phyloP scores from a whole-genome alignment of 2,797 vertebrate genomes.

The Macropus fuliginosus region DNA sequence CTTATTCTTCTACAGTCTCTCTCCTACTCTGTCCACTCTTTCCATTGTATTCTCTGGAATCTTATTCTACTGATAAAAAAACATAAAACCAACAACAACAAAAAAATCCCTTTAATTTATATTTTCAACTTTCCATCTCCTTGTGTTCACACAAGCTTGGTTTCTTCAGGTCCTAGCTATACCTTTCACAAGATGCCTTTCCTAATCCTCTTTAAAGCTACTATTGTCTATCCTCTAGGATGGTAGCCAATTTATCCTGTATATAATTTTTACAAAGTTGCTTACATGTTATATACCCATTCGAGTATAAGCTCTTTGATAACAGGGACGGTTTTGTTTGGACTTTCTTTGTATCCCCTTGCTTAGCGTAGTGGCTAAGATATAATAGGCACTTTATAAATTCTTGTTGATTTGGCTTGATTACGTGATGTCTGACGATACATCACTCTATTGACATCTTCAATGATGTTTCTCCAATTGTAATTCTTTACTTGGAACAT shows the following conservation, averaged over 20 bases:
- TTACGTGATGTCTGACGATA: neutral
- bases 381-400: neutral
- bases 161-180: neutral
- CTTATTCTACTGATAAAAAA: neutral
- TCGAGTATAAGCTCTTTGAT: neutral
- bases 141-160: neutral
- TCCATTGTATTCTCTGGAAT: neutral
- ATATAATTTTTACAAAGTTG: neutral
- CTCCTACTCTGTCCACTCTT: neutral
- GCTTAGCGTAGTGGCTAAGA: neutral
- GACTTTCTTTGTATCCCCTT: neutral
- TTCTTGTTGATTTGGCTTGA: neutral
- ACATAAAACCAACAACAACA: neutral
- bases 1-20: neutral
- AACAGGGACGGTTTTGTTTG: neutral
- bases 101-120: neutral
- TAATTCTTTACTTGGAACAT: neutral
- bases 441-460: neutral
- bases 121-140: neutral
- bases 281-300: neutral
- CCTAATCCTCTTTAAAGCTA: neutral
- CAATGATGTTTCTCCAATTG: neutral
- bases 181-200: neutral
- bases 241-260: neutral
- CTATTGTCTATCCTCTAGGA: neutral